phyloP scores from a whole-genome alignment of 37 sponge, comb jelly and placozoan genomes.

The Spongilla lacustris region DNA sequence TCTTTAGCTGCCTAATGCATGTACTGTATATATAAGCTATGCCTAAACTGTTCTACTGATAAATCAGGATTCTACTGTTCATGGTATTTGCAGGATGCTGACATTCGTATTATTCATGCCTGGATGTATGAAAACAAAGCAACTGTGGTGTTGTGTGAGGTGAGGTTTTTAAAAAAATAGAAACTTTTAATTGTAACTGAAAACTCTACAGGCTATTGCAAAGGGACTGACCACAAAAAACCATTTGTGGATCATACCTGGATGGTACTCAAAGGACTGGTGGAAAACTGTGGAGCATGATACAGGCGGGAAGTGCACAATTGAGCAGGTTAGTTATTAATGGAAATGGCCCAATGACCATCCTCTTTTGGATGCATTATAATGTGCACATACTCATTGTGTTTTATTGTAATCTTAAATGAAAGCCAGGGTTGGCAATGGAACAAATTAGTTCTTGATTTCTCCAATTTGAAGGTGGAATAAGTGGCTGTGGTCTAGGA shows the following conservation, averaged over 20 bases:
- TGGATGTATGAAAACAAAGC: slow-evolving; percentile 70
- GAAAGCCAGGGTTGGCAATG: too few species aligned
- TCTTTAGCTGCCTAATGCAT: too few species aligned
- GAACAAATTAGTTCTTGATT: too few species aligned
- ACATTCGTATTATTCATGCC: slow-evolving; percentile 61
- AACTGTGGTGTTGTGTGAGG: slow-evolving; percentile 16
- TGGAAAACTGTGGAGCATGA: slow-evolving; percentile 15
- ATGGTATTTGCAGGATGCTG: slow-evolving; percentile 51
- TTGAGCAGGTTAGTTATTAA: not conserved
- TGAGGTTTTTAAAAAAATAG: slow-evolving; percentile 5
- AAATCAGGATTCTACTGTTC: too few species aligned
- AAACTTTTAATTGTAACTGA: not conserved
- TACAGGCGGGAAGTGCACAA: not conserved
- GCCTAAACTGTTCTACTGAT: too few species aligned
- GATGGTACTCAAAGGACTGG: slow-evolving; percentile 52
- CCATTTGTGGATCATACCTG: slow-evolving; percentile 73
- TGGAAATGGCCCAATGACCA: not conserved
- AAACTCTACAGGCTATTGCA: slow-evolving; percentile 32
- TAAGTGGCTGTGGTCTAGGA: too few species aligned
- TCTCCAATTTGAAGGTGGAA: too few species aligned
- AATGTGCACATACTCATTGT: too few species aligned
- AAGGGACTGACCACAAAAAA: slow-evolving; percentile 30
- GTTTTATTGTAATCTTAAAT: too few species aligned
- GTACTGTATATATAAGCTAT: too few species aligned
- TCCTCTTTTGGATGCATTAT: not conserved